These are phyloP conservation scores for Drosophila sp. DNA, from an alignment of 1,140 invertebrate genomes.

Conservation along the genomic window DNA sequence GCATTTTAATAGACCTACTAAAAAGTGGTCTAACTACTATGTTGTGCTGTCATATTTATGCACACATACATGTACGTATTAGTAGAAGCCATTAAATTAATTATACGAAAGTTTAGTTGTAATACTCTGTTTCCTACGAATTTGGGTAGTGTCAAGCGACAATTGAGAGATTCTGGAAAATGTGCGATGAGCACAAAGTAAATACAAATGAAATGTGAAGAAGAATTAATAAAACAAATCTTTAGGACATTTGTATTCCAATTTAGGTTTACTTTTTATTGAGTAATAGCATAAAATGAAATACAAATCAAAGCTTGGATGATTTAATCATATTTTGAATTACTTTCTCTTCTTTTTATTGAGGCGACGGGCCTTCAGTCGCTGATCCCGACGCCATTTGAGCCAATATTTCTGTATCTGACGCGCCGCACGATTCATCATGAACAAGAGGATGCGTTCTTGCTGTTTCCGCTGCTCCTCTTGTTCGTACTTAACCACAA, in stretches of 20 bases:
- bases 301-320: not conserved
- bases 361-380: constrained; percentile 35
- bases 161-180: not conserved
- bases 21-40: constrained; percentile 19
- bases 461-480: constrained; percentile 63
- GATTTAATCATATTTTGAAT: not conserved
- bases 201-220: too few relatives aligned
- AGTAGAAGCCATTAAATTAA: constrained; percentile 13
- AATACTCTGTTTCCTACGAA: not conserved
- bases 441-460: constrained; percentile 58
- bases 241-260: not conserved
- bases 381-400: constrained; percentile 66
- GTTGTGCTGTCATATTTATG: not conserved
- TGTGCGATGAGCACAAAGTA: not conserved
- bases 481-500: constrained; percentile 59
- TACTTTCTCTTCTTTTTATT: constrained; percentile 62
- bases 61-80: not conserved
- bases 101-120: constrained; percentile 2
- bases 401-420: constrained; percentile 69
- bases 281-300: not conserved
- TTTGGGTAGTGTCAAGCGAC: not conserved
- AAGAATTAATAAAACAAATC: too few relatives aligned
- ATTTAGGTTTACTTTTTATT: not conserved
- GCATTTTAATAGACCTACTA: constrained; percentile 29
- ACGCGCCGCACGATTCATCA: constrained; percentile 72